Conservation (phyloP, 1,140 invertebrate species). For the Aphaenogaster ashmeadi region DNA sequence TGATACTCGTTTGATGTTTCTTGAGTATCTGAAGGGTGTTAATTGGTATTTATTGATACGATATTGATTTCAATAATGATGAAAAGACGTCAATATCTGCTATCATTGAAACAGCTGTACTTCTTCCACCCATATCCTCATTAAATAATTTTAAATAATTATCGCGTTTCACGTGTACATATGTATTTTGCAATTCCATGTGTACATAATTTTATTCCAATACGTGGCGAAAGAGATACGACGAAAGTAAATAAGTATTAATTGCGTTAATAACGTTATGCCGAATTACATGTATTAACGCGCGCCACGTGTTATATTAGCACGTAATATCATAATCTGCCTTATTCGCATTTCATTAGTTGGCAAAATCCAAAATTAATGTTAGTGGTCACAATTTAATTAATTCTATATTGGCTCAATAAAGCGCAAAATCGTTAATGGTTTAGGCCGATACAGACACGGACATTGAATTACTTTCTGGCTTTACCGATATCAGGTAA, state of each 20-base stretch:
- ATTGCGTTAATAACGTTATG: conserved; percentile 36
- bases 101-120: not conserved
- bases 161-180: not conserved
- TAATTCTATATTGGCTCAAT: conserved; percentile 52
- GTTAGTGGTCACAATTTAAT: conserved; percentile 39
- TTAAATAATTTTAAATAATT: conserved; percentile 34
- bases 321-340: conserved; percentile 41
- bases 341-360: conserved; percentile 48
- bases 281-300: conserved; percentile 40
- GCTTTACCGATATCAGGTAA: conserved; percentile 43
- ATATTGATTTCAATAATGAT: not conserved
- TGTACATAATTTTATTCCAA: conserved; percentile 25
- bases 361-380: conserved; percentile 52
- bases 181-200: not conserved
- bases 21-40: not conserved
- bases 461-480: conserved; percentile 55
- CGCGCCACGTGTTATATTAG: conserved; percentile 35
- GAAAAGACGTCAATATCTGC: not conserved
- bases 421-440: conserved; percentile 54
- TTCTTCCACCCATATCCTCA: not conserved
- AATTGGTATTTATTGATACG: not conserved
- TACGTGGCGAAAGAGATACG: not conserved
- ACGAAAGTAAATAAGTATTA: conserved; percentile 35
- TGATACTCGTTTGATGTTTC: not conserved
- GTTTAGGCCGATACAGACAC: conserved; percentile 31